Evolutionary conservation across 2,888 invertebrate species (phyloP).

Genomic region (Myopa tessellatipennis): DNA sequence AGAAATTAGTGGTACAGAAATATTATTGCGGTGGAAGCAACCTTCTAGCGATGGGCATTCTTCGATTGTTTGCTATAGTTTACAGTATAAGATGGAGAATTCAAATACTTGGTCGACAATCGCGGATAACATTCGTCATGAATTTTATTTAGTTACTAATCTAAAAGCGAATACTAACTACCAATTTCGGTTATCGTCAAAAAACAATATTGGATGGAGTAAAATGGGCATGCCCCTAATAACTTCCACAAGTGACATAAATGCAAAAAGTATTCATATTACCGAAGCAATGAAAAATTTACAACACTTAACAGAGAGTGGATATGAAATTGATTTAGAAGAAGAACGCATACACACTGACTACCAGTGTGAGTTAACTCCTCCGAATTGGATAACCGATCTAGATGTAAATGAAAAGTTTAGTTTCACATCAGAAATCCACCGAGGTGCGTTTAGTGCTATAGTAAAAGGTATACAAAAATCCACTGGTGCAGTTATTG

Average conservation of each 20-base stretch:
- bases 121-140: slow-evolving; percentile 91
- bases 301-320: slow-evolving; percentile 86
- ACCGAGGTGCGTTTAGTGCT: slow-evolving; percentile 86
- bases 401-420: slow-evolving; percentile 79
- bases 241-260: slow-evolving; percentile 76
- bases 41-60: slow-evolving; percentile 93
- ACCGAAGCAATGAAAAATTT: slow-evolving; percentile 86
- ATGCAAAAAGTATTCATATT: slow-evolving; percentile 80
- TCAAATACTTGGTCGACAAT: slow-evolving; percentile 87
- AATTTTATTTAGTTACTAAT: slow-evolving; percentile 86
- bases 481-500: slow-evolving; percentile 79
- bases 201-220: slow-evolving; percentile 94
- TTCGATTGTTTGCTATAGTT: slow-evolving; percentile 87
- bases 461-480: slow-evolving; percentile 86
- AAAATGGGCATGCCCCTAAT: slow-evolving; percentile 87
- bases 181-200: slow-evolving; percentile 88
- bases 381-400: slow-evolving; percentile 79
- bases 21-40: slow-evolving; percentile 91
- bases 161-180: slow-evolving; percentile 85
- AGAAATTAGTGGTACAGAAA: slow-evolving; percentile 86
- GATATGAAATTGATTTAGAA: slow-evolving; percentile 77
- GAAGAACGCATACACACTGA: slow-evolving; percentile 76
- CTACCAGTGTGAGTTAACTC: slow-evolving; percentile 80
- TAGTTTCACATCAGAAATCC: slow-evolving; percentile 86
- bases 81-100: slow-evolving; percentile 84